Conservation (phyloP, 2,113 vertebrate genomes). For the Eretmochelys imbricata region DNA sequence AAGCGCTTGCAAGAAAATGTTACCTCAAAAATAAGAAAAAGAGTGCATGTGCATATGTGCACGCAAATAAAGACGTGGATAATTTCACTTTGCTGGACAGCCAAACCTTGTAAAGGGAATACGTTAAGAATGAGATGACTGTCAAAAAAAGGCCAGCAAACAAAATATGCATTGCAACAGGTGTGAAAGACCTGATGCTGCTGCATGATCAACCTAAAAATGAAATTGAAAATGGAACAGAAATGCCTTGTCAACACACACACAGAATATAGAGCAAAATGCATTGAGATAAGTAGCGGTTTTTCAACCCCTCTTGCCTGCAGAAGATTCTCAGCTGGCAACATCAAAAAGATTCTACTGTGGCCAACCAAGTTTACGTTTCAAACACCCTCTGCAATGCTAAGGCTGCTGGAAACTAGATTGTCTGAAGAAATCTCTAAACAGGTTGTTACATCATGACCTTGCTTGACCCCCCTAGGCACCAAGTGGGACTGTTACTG, state of each 20-base stretch:
- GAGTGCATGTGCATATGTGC: background rate
- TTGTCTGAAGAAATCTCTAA: conserved; percentile 5
- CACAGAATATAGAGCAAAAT: conserved; percentile 48
- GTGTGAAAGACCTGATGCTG: background rate
- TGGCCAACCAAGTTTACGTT: conserved; percentile 44
- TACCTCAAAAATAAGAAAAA: conserved; percentile 7
- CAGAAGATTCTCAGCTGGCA: conserved; percentile 38
- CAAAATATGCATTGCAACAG: background rate
- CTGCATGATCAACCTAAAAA: conserved; percentile 2
- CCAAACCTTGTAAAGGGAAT: background rate
- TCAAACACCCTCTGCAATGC: conserved; percentile 47
- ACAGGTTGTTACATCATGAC: background rate
- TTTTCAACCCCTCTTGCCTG: conserved; percentile 21
- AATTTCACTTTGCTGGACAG: background rate
- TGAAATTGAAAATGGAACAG: conserved; percentile 9
- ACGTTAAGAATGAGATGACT: background rate
- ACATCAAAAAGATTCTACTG: conserved; percentile 23
- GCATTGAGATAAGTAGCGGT: background rate
- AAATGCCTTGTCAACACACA: conserved; percentile 26
- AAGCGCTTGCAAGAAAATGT: conserved; percentile 31
- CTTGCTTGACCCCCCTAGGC: background rate
- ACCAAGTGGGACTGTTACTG: background rate
- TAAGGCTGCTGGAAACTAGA: background rate
- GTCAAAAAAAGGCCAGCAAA: conserved; percentile 4
- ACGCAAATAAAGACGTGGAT: background rate